A percentile compares a stretch with the other conserved stretches of the same genome.
Evolutionary conservation across 2,113 vertebrate genomes (phyloP).

Genomic region (Hyperoodon ampullatus): DNA sequence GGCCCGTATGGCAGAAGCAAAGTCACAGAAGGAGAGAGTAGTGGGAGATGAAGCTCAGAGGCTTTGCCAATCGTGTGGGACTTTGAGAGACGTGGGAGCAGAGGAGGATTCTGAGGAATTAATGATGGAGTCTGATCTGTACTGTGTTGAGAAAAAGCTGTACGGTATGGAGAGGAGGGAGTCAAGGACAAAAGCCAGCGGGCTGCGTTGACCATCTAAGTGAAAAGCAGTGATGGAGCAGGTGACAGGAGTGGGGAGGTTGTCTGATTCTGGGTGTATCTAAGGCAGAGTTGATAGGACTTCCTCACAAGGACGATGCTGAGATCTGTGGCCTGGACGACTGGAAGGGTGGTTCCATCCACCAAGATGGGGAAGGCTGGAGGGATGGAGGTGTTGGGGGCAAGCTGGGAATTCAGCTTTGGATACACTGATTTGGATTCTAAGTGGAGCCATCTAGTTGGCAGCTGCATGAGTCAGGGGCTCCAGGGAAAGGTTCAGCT

Average conservation of each 20-base stretch:
- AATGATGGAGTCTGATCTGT: neutral
- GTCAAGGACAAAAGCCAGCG: neutral
- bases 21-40: neutral
- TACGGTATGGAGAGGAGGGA: neutral
- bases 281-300: neutral
- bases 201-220: neutral
- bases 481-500: neutral
- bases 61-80: fast-evolving
- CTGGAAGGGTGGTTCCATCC: neutral
- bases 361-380: neutral
- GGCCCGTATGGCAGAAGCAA: neutral
- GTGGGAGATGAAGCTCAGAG: neutral
- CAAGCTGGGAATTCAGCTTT: neutral
- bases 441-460: neutral
- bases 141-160: neutral
- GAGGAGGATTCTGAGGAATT: neutral
- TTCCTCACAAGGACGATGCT: neutral
- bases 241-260: neutral
- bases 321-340: neutral
- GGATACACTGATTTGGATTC: neutral
- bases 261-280: neutral
- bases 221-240: neutral
- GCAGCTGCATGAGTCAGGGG: neutral
- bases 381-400: neutral
- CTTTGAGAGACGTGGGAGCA: neutral